These are phyloP conservation scores for Chymomyza amoena DNA, from an alignment of 2,888 invertebrate genomes.

Conservation along the genomic window DNA sequence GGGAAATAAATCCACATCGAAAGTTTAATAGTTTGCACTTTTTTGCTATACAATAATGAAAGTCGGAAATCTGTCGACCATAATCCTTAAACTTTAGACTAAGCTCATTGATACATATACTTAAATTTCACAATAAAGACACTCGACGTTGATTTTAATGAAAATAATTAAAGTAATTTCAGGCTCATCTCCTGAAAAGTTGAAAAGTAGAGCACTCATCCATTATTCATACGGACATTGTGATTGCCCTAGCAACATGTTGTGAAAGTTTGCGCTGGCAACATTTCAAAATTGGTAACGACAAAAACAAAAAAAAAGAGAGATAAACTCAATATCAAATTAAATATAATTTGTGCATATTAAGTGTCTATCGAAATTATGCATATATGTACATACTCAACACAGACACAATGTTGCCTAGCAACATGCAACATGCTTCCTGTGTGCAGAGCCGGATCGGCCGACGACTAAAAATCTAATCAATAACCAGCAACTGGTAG, in stretches of 20 bases:
- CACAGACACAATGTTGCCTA: slow-evolving; percentile 20
- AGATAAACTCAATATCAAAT: slow-evolving; percentile 70
- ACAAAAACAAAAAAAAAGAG: slow-evolving; percentile 46
- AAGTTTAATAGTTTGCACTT: too few species aligned
- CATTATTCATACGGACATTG: neutral
- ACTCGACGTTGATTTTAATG: neutral
- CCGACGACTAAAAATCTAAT: slow-evolving; percentile 52
- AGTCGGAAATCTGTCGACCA: too few species aligned
- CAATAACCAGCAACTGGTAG: slow-evolving; percentile 71
- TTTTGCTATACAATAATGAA: too few species aligned
- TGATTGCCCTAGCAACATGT: slow-evolving; percentile 50
- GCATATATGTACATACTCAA: slow-evolving; percentile 26
- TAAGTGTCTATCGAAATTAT: slow-evolving; percentile 66
- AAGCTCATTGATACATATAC: too few species aligned
- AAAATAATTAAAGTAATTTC: neutral
- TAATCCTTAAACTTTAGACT: too few species aligned
- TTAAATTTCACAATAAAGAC: too few species aligned
- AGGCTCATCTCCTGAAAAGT: neutral
- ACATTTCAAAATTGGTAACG: slow-evolving; percentile 59
- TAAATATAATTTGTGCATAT: slow-evolving; percentile 72
- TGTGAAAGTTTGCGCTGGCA: slow-evolving; percentile 54
- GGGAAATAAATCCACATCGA: too few species aligned
- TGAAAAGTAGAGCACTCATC: neutral
- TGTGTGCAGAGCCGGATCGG: slow-evolving; percentile 37
- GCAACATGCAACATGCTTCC: slow-evolving; percentile 56